Base-by-base conservation (phyloP, 2,888 invertebrate species). In the Hyles lineata region DNA sequence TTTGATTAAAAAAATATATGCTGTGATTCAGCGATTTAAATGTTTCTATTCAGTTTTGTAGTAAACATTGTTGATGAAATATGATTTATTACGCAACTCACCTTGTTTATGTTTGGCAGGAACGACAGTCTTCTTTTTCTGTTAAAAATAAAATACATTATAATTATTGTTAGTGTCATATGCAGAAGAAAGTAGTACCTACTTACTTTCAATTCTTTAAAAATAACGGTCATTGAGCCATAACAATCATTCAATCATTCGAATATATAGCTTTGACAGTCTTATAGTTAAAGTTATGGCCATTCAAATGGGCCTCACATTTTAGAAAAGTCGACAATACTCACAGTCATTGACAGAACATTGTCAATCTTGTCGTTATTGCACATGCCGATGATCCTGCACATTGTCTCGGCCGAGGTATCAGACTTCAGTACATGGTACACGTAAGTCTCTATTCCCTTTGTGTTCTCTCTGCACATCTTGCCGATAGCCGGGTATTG, bases 361-460 rank as follows among this genome's bases (percentile, higher is more conserved):
- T 95, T 91, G 80, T 97, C 96, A 70, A 98, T 95, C 74, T 95
- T 95, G 21, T 93, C 95, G 82, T 96, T 98, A 87, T 98, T 98
- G 86, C 98, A 98, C 80, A 98, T 96, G 63, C 97, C 98, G 76
- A 98, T 96, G 43, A 98, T 96, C 0, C 96, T 95, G 88, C 98
- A 98, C 83, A 98, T 98, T 75, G 97, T 96, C 84, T 97, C 97
- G 0, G 98, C 97, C 83, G 98, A 96, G 96, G 98, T 97, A 84
- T 97, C 95, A 0, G 98, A 98, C 43, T 97, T 96, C 70, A 98
- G 92, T 82, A 98, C 97, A 1, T 98, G 97, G 80, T 96, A 96
- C 83, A 97, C 96, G 84, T 98, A 96, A 87, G 97, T 96, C 32
- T 96, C 97, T 70, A 98, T 86, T 3, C 85, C 80, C 0, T 83